phyloP scores from a whole-genome alignment of 2,888 invertebrate genomes.

The Dolichomitus sp. region DNA sequence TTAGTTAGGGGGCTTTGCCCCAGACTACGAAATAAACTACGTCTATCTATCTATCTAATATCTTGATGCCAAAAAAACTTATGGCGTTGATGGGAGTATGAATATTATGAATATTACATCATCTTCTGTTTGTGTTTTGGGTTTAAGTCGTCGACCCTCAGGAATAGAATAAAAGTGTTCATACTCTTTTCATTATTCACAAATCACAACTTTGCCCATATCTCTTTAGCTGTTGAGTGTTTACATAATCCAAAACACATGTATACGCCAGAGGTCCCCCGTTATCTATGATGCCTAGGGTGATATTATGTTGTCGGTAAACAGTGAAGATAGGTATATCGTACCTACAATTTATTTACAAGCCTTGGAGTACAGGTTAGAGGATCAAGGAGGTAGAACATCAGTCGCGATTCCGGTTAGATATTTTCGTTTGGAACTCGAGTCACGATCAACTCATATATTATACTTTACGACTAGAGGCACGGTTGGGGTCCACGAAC shows the following conservation, averaged over 20 bases:
- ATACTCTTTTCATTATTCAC: not conserved
- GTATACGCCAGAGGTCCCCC: not conserved
- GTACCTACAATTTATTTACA: constrained; percentile 33
- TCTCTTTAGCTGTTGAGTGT: not conserved
- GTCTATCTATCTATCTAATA: no score
- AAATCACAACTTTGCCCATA: not conserved
- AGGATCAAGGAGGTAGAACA: constrained; percentile 59
- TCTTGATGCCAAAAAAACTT: no score
- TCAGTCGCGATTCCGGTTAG: constrained; percentile 55
- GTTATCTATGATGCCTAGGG: not conserved
- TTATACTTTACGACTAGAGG: constrained; percentile 65
- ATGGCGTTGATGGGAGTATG: no score
- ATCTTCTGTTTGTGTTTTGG: no score
- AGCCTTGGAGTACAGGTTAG: constrained; percentile 26
- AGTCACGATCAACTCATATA: constrained; percentile 68
- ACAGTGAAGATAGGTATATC: not conserved
- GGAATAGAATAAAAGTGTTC: no score
- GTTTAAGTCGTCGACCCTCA: no score
- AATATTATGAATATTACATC: no score
- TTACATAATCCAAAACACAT: not conserved
- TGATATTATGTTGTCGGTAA: constrained; percentile 21
- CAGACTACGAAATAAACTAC: no score
- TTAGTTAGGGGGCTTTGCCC: no score
- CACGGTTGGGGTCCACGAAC: constrained; percentile 52
- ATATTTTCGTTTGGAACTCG: constrained; percentile 55